A percentile compares a stretch with the other conserved stretches of the same genome.
Evolutionary conservation across 2,113 vertebrate genomes (phyloP).

Genomic region (Tamias sibiricus): DNA sequence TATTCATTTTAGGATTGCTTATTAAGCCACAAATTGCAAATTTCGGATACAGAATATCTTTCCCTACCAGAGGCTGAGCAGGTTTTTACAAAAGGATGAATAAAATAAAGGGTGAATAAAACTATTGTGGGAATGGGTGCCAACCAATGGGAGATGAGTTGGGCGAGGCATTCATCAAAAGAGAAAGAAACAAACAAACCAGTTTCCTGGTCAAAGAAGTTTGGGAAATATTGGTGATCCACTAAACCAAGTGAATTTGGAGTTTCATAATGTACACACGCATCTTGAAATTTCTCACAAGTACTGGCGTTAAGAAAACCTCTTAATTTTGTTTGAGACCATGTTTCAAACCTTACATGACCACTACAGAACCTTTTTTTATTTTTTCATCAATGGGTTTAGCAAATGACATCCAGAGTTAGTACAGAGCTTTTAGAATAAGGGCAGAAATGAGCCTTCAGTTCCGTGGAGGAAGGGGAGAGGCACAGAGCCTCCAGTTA

Average conservation of each 20-base stretch:
- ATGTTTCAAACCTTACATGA: not conserved
- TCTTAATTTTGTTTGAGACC: slow-evolving; percentile 2
- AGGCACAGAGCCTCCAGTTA: not conserved
- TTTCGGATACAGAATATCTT: not conserved
- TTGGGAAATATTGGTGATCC: not conserved
- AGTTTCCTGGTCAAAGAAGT: not conserved
- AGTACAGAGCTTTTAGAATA: not conserved
- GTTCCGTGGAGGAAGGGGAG: not conserved
- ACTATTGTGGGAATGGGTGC: not conserved
- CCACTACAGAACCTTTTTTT: not conserved
- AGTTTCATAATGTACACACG: not conserved
- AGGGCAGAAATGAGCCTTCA: not conserved
- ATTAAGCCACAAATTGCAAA: slow-evolving; percentile 26
- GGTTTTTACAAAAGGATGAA: not conserved
- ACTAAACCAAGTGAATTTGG: not conserved
- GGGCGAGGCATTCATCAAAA: not conserved
- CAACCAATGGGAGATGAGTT: not conserved
- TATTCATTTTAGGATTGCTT: slow-evolving; percentile 40
- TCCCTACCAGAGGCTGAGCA: not conserved
- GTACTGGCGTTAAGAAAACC: not conserved
- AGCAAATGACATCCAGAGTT: not conserved
- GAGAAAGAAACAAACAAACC: not conserved
- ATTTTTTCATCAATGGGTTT: not conserved
- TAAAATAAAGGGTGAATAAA: not conserved
- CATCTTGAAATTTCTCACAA: not conserved